A percentile compares a stretch with the other conserved stretches of the same genome.
Conservation (phyloP, 2,888 invertebrate species). For the Netelia melanura region DNA sequence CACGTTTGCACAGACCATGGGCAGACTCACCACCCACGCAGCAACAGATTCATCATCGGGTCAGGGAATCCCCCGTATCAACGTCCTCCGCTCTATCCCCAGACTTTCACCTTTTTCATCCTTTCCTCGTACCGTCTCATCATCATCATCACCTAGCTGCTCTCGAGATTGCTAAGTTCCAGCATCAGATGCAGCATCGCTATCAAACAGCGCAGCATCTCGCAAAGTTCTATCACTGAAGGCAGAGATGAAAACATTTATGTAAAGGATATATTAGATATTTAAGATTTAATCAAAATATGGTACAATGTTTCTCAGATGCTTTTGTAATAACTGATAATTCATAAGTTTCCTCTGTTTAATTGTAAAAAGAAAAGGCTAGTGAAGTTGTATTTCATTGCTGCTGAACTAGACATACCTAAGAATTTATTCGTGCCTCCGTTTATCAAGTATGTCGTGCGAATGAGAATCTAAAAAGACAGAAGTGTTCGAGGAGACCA, state of each 20-base stretch:
- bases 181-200: constrained; percentile 65
- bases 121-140: constrained; percentile 56
- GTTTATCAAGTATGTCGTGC: neutral
- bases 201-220: constrained; percentile 57
- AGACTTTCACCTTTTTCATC: constrained; percentile 57
- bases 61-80: constrained; percentile 2
- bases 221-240: constrained; percentile 63
- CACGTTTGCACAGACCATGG: constrained; percentile 79
- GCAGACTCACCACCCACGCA: constrained; percentile 73
- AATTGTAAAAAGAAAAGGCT: constrained; percentile 62
- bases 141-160: constrained; percentile 68
- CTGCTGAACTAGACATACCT: constrained; percentile 45
- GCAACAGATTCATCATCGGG: constrained; percentile 76
- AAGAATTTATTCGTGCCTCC: constrained; percentile 8
- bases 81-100: constrained; percentile 15
- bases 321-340: constrained; percentile 2
- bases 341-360: constrained; percentile 1
- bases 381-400: constrained; percentile 68
- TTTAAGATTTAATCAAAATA: constrained; percentile 43
- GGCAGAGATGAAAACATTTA: neutral
- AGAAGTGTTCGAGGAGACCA: constrained; percentile 37
- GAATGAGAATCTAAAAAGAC: constrained; percentile 14
- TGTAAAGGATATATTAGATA: neutral
- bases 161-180: constrained; percentile 69
- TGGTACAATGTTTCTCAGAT: constrained; percentile 59